A percentile compares a stretch with the other conserved stretches of the same genome.
Conservation (phyloP, 2,888 invertebrate genomes). For the Neoascia interrupta region DNA sequence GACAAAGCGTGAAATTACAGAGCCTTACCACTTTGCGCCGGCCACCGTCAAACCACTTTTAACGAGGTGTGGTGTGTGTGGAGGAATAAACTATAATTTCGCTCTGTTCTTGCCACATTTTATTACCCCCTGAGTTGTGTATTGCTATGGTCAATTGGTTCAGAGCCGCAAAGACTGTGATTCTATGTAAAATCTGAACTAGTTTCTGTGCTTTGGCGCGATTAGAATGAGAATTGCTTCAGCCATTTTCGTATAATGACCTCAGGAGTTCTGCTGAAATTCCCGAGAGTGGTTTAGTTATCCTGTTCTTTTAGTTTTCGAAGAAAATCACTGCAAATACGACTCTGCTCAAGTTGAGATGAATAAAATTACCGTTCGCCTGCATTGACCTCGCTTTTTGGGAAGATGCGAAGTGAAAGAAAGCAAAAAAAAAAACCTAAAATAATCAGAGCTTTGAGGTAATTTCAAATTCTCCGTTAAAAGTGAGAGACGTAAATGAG, state of each 20-base stretch:
- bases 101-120: slow-evolving; percentile 25
- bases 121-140: slow-evolving; percentile 10
- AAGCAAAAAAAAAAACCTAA: neutral
- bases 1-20: slow-evolving; percentile 43
- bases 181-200: slow-evolving; percentile 45
- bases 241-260: slow-evolving; percentile 12
- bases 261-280: slow-evolving; percentile 21
- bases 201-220: slow-evolving; percentile 30
- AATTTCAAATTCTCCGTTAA: slow-evolving; percentile 25
- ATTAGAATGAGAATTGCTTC: slow-evolving; percentile 39
- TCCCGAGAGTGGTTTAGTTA: slow-evolving; percentile 4
- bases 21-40: neutral
- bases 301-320: slow-evolving; percentile 14
- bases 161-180: slow-evolving; percentile 4
- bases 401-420: neutral
- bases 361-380: neutral
- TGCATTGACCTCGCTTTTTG: slow-evolving; percentile 15
- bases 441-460: slow-evolving; percentile 13
- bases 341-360: neutral
- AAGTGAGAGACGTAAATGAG: slow-evolving; percentile 36
- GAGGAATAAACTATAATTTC: slow-evolving; percentile 14
- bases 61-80: slow-evolving; percentile 41
- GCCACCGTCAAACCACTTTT: slow-evolving; percentile 22
- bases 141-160: slow-evolving; percentile 56
- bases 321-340: slow-evolving; percentile 14